Conservation (phyloP, 2,888 invertebrate genomes). For the Leucozona laternaria region DNA sequence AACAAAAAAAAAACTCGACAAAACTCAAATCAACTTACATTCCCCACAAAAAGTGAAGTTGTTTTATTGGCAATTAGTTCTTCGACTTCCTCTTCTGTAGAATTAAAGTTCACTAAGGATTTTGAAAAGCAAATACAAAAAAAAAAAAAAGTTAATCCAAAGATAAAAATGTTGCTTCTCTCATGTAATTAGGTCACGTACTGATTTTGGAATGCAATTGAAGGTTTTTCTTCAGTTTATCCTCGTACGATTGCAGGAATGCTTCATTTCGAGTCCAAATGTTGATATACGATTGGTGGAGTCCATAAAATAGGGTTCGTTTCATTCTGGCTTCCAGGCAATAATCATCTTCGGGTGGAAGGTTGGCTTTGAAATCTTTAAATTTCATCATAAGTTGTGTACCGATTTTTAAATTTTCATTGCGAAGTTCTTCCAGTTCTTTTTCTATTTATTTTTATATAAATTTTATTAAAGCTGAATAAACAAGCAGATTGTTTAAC, state of each 20-base stretch:
- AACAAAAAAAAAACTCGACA: background rate
- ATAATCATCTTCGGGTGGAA: conserved; percentile 81
- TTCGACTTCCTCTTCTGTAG: conserved; percentile 83
- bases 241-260: conserved; percentile 82
- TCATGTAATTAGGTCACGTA: conserved; percentile 76
- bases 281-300: conserved; percentile 82
- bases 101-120: conserved; percentile 81
- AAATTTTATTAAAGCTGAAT: background rate
- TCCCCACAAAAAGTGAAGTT: conserved; percentile 83
- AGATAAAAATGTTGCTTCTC: conserved; percentile 25
- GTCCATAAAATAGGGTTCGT: conserved; percentile 82
- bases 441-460: conserved; percentile 77
- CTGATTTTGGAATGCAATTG: conserved; percentile 83
- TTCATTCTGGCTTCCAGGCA: conserved; percentile 83
- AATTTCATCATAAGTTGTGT: conserved; percentile 82
- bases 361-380: conserved; percentile 81
- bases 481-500: conserved; percentile 23
- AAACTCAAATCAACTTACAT: conserved; percentile 79
- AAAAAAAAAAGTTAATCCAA: conserved; percentile 19
- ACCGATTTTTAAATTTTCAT: conserved; percentile 81
- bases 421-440: conserved; percentile 82
- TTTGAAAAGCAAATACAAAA: conserved; percentile 23
- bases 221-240: conserved; percentile 82
- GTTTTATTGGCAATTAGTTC: conserved; percentile 82
- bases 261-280: conserved; percentile 82